phyloP scores from a whole-genome alignment of 2,888 invertebrate genomes.

The Callimorpha dominula region DNA sequence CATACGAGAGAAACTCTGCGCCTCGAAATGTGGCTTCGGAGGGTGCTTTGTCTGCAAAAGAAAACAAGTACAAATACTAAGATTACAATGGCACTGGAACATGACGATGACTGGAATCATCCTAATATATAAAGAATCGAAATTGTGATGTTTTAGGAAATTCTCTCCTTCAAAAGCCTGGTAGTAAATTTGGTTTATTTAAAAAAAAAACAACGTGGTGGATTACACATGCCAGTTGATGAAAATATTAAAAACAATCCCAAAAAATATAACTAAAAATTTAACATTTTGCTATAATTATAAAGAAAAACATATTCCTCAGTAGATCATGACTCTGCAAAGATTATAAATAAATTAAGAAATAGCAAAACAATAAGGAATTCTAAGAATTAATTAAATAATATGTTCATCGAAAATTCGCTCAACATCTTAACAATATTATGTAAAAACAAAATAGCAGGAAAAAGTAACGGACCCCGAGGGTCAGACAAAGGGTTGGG shows the following conservation, averaged over 20 bases:
- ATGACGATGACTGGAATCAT: neutral
- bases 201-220: too few relatives aligned
- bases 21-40: slow-evolving; percentile 98
- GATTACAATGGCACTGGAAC: neutral
- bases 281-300: too few relatives aligned
- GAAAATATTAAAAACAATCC: too few relatives aligned
- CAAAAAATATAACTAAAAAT: too few relatives aligned
- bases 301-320: too few relatives aligned
- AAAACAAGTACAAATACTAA: slow-evolving; percentile 1
- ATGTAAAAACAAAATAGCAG: slow-evolving; percentile 4
- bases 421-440: neutral
- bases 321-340: neutral
- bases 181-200: neutral
- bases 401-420: neutral
- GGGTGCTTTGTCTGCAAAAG: slow-evolving; percentile 93
- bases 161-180: neutral
- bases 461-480: neutral
- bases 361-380: neutral
- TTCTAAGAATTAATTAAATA: slow-evolving; percentile 1
- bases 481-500: slow-evolving; percentile 3
- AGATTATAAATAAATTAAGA: neutral
- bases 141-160: neutral
- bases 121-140: neutral
- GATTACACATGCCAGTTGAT: too few relatives aligned
- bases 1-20: slow-evolving; percentile 96